Evolutionary conservation across 1,140 invertebrate species (phyloP), one percentile per base, ranked within the genome.

Genomic region (Pseudomyrmex dendroicus): DNA sequence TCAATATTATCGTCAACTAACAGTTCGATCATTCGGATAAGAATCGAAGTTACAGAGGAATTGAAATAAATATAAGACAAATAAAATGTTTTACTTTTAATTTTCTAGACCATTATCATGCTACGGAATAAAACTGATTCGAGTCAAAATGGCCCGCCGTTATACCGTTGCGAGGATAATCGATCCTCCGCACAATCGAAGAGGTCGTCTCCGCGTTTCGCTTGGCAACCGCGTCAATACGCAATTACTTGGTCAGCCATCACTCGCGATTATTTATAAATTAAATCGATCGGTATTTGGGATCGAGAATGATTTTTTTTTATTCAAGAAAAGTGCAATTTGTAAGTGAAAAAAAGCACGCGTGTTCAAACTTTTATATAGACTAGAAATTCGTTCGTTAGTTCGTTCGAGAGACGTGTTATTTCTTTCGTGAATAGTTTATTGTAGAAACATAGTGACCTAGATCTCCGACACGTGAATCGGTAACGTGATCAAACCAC

Each of bases 221-320:
- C 89, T 84, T 90, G 87, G 89, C 87, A 90, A 90, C 89, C 82
- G 84, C 72, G 73, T 90, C 88, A 76, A 88, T 88, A 89, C 66
- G 86, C 67, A 82, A 87, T 90, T 88, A 84, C 77, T 78, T 66
- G 80, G 56, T 83, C 74, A 68, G 54, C 52, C 61, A 89, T 88
- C 84, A 80, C 56, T 56, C 62, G 70, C 25, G 84, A 90, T 90
- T 90, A 90, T 90, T 90, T 90, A 84, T 90, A 86, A 80, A 85
- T 80, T 44, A 59, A 59, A 88, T 76, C 76, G 48, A 56, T 54
- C 78, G 68, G 20, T 63, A 74, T 22, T 35, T 59, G 22, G 2
- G 13, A 25, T 77, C 63, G 64, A 12, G 17, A 48, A 44, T 66
- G 9, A 25, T 25, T 66, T 64, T n/a, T 9, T 52, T 10, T 66